Evolutionary conservation across 2,797 vertebrate species (phyloP).

Genomic region (Pangasius krempfi): DNA sequence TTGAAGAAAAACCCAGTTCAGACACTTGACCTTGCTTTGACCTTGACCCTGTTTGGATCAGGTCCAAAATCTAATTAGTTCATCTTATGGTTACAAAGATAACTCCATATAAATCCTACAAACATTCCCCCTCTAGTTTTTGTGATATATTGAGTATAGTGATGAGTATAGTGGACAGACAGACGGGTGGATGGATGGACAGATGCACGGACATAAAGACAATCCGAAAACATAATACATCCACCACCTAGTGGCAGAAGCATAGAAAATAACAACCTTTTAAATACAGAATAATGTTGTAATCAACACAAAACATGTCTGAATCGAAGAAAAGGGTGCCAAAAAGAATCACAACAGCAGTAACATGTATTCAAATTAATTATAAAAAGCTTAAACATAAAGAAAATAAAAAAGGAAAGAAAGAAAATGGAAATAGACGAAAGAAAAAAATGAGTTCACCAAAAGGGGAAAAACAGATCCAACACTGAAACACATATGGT

Average conservation of each 20-base stretch:
- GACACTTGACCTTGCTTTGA: background rate
- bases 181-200: background rate
- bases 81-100: background rate
- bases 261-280: background rate
- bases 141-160: background rate
- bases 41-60: background rate
- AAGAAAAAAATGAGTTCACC: background rate
- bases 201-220: background rate
- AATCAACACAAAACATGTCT: background rate
- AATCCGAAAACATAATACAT: background rate
- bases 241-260: constrained; percentile 12
- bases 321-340: background rate
- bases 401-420: background rate
- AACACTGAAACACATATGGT: background rate
- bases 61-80: background rate
- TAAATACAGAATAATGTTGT: background rate
- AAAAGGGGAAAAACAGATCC: background rate
- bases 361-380: background rate
- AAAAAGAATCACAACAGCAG: background rate
- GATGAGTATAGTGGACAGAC: background rate
- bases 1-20: background rate
- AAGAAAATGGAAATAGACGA: background rate
- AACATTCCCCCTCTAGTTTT: no score
- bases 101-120: background rate
- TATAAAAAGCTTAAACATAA: background rate